Percentiles rank a stretch among this genome's conserved stretches.
These are phyloP conservation scores for Tribolium madens DNA, from an alignment of 1,140 invertebrate species.

Conservation along the genomic window DNA sequence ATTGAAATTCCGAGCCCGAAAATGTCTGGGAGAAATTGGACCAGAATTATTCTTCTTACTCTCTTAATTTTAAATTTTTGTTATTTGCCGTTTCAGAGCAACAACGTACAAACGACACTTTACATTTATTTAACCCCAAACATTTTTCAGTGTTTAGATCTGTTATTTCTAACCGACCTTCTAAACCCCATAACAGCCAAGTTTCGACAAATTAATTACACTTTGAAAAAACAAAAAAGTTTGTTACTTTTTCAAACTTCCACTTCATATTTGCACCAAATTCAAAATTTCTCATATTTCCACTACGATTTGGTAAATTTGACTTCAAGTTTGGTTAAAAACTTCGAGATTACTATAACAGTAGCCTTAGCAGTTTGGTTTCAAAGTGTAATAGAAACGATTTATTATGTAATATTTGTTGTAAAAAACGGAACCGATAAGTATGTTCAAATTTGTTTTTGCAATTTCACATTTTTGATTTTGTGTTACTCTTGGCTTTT, in stretches of 20 bases:
- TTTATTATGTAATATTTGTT: not conserved
- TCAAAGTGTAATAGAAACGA: not conserved
- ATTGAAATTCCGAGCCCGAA: not conserved
- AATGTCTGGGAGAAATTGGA: not conserved
- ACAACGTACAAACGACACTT: not conserved
- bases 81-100: not conserved
- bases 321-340: not conserved
- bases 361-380: not conserved
- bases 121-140: not conserved
- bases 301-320: not conserved
- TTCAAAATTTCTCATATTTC: not conserved
- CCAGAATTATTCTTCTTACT: not conserved
- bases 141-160: not conserved
- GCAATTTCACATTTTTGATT: not conserved
- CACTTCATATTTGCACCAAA: not conserved
- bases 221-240: not conserved
- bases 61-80: not conserved
- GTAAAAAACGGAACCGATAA: not conserved
- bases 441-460: not conserved
- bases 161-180: not conserved
- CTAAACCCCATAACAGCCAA: not conserved
- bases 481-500: not conserved
- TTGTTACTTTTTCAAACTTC: too few relatives aligned
- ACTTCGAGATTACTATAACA: not conserved
- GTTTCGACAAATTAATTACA: not conserved